Evolutionary conservation across 2,888 invertebrate genomes (phyloP).

Genomic region (Conus canariensis): DNA sequence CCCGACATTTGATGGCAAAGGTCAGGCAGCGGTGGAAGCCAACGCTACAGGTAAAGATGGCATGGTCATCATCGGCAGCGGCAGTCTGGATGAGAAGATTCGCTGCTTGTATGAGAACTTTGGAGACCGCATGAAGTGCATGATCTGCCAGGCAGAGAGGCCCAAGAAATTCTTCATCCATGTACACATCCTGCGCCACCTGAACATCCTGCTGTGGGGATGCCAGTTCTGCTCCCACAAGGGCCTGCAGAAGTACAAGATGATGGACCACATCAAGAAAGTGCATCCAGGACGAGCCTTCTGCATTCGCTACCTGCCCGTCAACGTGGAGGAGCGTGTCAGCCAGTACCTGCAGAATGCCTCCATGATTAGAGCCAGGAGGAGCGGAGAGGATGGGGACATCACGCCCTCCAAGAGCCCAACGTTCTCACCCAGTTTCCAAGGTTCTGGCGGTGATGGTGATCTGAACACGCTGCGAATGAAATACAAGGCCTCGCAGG

Average conservation of each 20-base stretch:
- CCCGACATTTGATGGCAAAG: conserved; percentile 44
- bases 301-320: conserved; percentile 52
- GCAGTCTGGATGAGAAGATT: conserved; percentile 55
- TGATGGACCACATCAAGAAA: conserved; percentile 56
- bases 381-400: conserved; percentile 26
- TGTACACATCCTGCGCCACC: conserved; percentile 68
- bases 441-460: not conserved
- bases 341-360: conserved; percentile 48
- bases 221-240: conserved; percentile 66
- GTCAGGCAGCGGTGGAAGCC: conserved; percentile 42
- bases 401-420: not conserved
- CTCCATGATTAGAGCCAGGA: conserved; percentile 29
- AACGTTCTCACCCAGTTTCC: not conserved
- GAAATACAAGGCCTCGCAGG: conserved; percentile 17
- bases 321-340: conserved; percentile 53
- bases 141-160: conserved; percentile 65
- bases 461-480: conserved; percentile 17
- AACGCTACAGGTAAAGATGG: conserved; percentile 47
- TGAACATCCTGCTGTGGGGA: conserved; percentile 67
- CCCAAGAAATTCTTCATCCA: conserved; percentile 69
- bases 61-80: conserved; percentile 55
- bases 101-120: conserved; percentile 54
- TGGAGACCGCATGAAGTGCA: conserved; percentile 60
- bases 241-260: conserved; percentile 58
- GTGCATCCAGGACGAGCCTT: conserved; percentile 52